Conservation (phyloP, 2,113 vertebrate species). For the Rhodinocichla rosea region DNA sequence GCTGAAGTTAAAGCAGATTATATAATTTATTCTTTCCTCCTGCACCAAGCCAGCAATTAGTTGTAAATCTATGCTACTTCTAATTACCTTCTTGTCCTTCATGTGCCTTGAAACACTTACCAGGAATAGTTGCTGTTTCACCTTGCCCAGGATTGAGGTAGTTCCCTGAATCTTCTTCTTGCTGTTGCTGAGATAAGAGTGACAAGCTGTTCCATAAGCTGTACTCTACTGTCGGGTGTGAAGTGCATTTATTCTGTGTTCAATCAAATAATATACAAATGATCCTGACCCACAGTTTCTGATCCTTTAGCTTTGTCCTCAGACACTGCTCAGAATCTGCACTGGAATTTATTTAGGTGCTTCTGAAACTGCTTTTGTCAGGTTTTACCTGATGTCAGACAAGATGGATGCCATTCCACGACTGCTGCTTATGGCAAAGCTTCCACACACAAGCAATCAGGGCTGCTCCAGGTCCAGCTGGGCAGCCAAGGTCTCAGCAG, state of each 20-base stretch:
- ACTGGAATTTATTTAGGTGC: background rate
- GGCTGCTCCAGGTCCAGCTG: background rate
- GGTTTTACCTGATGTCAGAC: background rate
- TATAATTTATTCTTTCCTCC: background rate
- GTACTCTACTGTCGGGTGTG: fast-evolving
- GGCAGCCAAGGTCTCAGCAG: background rate
- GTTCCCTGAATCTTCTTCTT: background rate
- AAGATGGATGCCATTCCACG: background rate
- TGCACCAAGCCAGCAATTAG: background rate
- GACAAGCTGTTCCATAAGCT: background rate
- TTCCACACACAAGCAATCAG: background rate
- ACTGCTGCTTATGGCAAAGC: background rate
- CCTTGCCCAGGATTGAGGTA: background rate
- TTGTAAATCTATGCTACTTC: background rate
- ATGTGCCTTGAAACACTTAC: background rate
- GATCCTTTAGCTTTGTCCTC: background rate
- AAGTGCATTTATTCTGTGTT: background rate
- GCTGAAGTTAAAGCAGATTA: background rate
- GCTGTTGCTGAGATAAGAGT: background rate
- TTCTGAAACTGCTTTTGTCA: background rate
- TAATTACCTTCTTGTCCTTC: background rate
- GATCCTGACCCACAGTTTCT: background rate
- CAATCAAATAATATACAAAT: background rate
- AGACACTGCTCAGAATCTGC: background rate
- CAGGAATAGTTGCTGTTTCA: background rate